phyloP scores from a whole-genome alignment of 2,888 invertebrate species.

The Malthinus seriepunctatus region DNA sequence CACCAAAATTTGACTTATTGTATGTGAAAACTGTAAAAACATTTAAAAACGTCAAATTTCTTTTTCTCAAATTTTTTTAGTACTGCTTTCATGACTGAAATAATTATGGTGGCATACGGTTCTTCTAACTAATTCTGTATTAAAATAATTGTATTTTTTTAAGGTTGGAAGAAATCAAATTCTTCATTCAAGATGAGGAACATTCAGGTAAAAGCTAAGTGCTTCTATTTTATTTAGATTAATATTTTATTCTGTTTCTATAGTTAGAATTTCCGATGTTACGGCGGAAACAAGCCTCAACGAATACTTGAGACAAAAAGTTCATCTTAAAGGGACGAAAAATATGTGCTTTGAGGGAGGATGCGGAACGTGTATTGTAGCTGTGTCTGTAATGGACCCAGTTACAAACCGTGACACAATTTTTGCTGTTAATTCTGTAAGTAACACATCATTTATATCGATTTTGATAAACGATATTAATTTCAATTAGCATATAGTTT shows the following conservation, averaged over 20 bases:
- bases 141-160: neutral
- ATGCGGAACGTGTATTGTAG: slow-evolving; percentile 69
- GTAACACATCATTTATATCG: slow-evolving; percentile 29
- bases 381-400: slow-evolving; percentile 55
- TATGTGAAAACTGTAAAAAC: too few relatives aligned
- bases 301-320: slow-evolving; percentile 64
- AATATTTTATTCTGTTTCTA: neutral
- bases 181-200: slow-evolving; percentile 6
- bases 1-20: too few relatives aligned
- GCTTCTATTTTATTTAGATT: too few relatives aligned
- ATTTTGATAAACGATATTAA: neutral
- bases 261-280: slow-evolving; percentile 34
- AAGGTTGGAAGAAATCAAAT: slow-evolving; percentile 8
- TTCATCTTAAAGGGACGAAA: slow-evolving; percentile 68
- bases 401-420: slow-evolving; percentile 56
- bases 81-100: too few relatives aligned
- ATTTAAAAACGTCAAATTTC: too few relatives aligned
- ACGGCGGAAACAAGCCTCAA: slow-evolving; percentile 64
- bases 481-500: too few relatives aligned
- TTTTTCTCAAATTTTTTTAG: too few relatives aligned
- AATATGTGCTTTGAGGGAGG: slow-evolving; percentile 75
- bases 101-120: too few relatives aligned
- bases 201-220: slow-evolving; percentile 1
- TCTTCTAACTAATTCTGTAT: too few relatives aligned
- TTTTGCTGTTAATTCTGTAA: slow-evolving; percentile 69